Evolutionary conservation across 2,888 invertebrate species (phyloP), one percentile per base, ranked within the genome.

Genomic region (Stenotaenia linearis): DNA sequence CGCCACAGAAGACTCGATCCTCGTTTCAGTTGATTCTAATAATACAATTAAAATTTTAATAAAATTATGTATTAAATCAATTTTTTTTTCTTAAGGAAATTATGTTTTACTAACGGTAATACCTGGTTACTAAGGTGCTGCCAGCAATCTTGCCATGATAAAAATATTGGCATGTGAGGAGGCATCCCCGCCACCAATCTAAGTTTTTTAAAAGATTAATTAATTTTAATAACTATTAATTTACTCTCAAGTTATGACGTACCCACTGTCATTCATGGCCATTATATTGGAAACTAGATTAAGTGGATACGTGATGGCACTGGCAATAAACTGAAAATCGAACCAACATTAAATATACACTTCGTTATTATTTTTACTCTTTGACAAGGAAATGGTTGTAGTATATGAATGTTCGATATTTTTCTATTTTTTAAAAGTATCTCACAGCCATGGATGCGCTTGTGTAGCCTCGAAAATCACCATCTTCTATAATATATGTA

Each of bases 231-330:
- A 9, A 77, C 76, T 25, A 40, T 78, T 75, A 74, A 74, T 9
- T 15, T 79, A 56, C 28, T 23, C 18, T 78, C 35, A 80, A 78
- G 79, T 50, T 25, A 80, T 77, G 30, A 85, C 87, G 85, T 85
- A 91, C 89, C 91, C 91, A 18, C 92, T 92, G 81, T 94, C 92
- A 81, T 92, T 92, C 10, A 97, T 93, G 80, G 92, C 91, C 94
- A 97, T 96, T 84, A 96, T 94, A 80, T 94, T 94, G 12, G 95
- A 92, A 0, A 97, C 95, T 80, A 98, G 93, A 85, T 92, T 91
- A 85, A 97, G 91, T 23, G 97, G 97, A 87, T 98, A 98, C n/a
- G 95, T 92, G 81, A 95, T 85, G 79, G 94, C 92, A 81, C 93
- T 91, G 80, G 94, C 93, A 78, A 95, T 87, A 86, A 96, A 93